phyloP scores from a whole-genome alignment of 2,797 vertebrate species.

The Artibeus jamaicensis region DNA sequence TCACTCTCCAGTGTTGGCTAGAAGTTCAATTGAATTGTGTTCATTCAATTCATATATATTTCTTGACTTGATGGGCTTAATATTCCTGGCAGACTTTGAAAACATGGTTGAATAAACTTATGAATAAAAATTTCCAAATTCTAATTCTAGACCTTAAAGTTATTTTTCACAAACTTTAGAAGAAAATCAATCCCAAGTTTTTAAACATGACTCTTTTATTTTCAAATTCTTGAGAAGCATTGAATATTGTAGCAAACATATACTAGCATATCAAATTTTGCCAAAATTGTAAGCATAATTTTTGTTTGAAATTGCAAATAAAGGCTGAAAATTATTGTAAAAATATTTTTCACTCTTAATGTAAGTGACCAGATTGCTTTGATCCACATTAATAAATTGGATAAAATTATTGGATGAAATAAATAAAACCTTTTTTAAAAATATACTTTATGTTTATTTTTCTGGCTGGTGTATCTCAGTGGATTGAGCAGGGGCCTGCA shows the following conservation, averaged over 20 bases:
- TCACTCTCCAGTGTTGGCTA: neutral
- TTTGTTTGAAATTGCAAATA: neutral
- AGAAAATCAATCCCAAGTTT: neutral
- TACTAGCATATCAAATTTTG: neutral
- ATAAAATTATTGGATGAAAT: neutral
- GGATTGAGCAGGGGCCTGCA: too few relatives aligned
- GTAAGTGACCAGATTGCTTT: neutral
- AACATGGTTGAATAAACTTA: neutral
- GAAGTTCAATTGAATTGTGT: neutral
- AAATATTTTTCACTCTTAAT: neutral
- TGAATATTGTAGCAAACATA: neutral
- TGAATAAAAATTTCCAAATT: conserved; percentile 47
- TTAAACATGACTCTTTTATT: neutral
- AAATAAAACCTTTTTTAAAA: neutral
- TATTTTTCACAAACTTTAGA: neutral
- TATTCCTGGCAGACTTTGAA: neutral
- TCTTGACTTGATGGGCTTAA: neutral
- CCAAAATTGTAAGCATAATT: neutral
- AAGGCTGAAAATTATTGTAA: neutral
- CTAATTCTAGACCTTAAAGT: neutral
- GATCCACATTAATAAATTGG: neutral
- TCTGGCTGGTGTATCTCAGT: too few relatives aligned
- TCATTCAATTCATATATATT: neutral
- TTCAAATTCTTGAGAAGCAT: neutral
- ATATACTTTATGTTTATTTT: neutral